These are phyloP conservation scores for Coleophora flavipennella DNA, from an alignment of 2,888 invertebrate species.

Conservation along the genomic window DNA sequence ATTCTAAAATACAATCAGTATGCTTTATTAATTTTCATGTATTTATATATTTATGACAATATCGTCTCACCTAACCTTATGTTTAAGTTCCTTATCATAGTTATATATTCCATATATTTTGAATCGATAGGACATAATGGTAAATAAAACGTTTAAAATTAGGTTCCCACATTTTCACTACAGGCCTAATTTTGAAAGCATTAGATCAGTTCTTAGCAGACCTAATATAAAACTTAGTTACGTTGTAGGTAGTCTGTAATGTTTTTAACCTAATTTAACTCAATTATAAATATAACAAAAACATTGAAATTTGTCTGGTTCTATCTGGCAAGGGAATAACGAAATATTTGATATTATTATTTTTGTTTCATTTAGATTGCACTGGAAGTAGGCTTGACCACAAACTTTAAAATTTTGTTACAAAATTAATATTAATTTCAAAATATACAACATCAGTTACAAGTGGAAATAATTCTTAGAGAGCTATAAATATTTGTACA, in stretches of 20 bases:
- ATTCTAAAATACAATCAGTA: constrained; percentile 67
- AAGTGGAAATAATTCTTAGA: constrained; percentile 32
- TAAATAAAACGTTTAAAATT: constrained; percentile 62
- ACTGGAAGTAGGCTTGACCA: constrained; percentile 9
- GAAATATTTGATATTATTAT: constrained; percentile 7
- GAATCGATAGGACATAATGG: constrained; percentile 70
- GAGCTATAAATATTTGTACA: constrained; percentile 49
- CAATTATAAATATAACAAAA: constrained; percentile 42
- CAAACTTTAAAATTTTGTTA: neutral
- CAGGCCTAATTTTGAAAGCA: constrained; percentile 46
- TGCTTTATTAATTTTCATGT: constrained; percentile 74
- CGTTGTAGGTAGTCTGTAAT: constrained; percentile 11
- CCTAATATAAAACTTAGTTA: constrained; percentile 54
- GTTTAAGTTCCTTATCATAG: constrained; percentile 68
- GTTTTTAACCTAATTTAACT: constrained; percentile 41
- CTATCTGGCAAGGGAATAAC: constrained; percentile 57
- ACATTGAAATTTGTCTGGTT: constrained; percentile 36
- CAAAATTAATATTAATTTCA: constrained; percentile 17
- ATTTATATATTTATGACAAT: constrained; percentile 75
- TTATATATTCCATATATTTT: constrained; percentile 70
- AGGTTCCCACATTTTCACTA: constrained; percentile 46
- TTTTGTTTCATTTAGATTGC: constrained; percentile 12
- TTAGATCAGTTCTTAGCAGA: constrained; percentile 45
- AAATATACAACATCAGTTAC: constrained; percentile 21
- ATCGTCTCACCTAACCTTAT: constrained; percentile 73